phyloP scores from a whole-genome alignment of 2,888 invertebrate species.

The Diploptera punctata region DNA sequence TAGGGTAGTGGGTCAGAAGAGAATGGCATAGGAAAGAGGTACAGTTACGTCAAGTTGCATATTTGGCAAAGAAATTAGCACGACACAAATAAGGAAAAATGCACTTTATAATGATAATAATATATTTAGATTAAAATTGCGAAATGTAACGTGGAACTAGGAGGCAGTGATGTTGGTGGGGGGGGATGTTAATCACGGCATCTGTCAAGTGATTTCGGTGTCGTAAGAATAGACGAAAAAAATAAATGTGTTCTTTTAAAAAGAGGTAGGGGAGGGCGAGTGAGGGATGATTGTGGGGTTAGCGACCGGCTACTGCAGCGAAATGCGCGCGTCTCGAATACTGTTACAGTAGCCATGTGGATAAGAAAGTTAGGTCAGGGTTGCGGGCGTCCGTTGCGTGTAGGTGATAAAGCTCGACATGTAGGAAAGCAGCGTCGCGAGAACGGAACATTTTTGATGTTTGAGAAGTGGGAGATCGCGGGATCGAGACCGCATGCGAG shows the following conservation, averaged over 20 bases:
- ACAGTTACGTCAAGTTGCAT: too few relatives aligned
- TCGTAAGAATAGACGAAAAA: too few relatives aligned
- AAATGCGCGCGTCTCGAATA: constrained; percentile 29
- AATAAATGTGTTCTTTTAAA: too few relatives aligned
- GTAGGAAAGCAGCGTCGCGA: neutral
- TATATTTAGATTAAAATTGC: too few relatives aligned
- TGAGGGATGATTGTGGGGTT: constrained; percentile 32
- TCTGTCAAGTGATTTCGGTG: neutral
- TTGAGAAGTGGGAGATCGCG: neutral
- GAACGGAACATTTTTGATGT: constrained; percentile 20
- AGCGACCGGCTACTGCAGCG: constrained; percentile 36
- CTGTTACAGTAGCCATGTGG: constrained; percentile 13
- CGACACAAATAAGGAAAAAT: too few relatives aligned
- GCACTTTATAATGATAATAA: too few relatives aligned
- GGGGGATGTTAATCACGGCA: neutral
- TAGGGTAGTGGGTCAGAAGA: constrained; percentile 20
- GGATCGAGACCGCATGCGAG: neutral
- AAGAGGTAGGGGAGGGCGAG: constrained; percentile 20
- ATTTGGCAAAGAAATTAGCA: too few relatives aligned
- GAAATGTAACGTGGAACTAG: too few relatives aligned
- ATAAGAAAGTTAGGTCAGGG: constrained; percentile 3
- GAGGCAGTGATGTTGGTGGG: neutral
- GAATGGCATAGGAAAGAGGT: too few relatives aligned
- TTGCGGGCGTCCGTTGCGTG: neutral
- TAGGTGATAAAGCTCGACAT: neutral